Percentiles rank a stretch among this genome's conserved stretches.
phyloP scores from a whole-genome alignment of 2,797 vertebrate species.

The Spheniscus humboldti region DNA sequence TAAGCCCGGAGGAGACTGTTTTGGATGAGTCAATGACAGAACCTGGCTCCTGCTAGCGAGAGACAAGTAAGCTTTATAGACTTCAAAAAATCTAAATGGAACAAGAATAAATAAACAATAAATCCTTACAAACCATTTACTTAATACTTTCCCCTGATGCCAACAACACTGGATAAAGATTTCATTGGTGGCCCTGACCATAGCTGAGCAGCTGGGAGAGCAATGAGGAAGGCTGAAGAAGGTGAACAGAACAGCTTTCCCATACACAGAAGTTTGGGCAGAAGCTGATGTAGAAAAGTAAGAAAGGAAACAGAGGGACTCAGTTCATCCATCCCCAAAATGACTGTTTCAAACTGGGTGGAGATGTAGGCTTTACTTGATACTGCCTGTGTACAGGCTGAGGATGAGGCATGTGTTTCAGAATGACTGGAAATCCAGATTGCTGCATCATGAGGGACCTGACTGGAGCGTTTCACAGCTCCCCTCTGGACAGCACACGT shows the following conservation, averaged over 20 bases:
- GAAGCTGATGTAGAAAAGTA: background rate
- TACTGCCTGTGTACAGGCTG: background rate
- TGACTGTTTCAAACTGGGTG: background rate
- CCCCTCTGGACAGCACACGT: background rate
- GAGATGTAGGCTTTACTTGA: background rate
- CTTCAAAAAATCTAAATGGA: background rate
- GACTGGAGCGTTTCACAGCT: background rate
- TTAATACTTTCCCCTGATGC: background rate
- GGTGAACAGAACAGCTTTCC: background rate
- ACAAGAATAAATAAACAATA: background rate
- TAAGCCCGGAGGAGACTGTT: background rate
- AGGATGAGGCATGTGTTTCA: background rate
- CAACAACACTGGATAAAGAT: background rate
- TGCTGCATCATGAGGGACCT: background rate
- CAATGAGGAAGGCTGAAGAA: background rate
- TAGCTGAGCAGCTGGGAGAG: background rate
- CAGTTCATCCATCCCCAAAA: background rate
- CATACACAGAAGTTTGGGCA: background rate
- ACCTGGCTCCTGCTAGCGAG: background rate
- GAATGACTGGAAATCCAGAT: background rate
- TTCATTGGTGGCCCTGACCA: background rate
- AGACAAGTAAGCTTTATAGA: background rate
- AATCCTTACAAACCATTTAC: background rate
- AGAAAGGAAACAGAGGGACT: background rate
- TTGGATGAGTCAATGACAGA: background rate